These are phyloP conservation scores for Pitangus sulphuratus DNA, from an alignment of 2,797 vertebrate genomes.

Conservation along the genomic window DNA sequence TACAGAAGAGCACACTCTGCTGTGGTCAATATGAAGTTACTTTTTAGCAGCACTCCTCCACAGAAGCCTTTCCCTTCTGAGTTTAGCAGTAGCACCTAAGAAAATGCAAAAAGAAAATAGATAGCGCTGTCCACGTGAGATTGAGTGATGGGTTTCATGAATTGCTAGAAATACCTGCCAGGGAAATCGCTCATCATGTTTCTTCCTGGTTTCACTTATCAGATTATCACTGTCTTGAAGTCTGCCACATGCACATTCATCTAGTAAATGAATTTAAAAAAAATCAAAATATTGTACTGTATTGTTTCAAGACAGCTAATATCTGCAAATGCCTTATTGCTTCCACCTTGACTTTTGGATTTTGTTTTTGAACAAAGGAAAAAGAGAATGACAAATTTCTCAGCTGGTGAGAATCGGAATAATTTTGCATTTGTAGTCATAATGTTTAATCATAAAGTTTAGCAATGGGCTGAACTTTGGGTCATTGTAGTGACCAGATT, in stretches of 20 bases:
- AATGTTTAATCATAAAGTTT: not conserved
- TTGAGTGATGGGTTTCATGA: not conserved
- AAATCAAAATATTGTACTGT: not conserved
- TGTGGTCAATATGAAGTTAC: slow-evolving; percentile 81
- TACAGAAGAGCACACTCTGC: slow-evolving; percentile 78
- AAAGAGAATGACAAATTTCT: not conserved
- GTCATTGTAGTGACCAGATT: not conserved
- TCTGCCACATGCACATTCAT: slow-evolving; percentile 73
- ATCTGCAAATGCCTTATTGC: not conserved
- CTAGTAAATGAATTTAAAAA: slow-evolving; percentile 35
- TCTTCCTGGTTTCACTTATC: not conserved
- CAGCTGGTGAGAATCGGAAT: not conserved
- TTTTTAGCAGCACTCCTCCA: slow-evolving; percentile 82
- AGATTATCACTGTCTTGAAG: not conserved
- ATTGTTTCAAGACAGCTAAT: not conserved
- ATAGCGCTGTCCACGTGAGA: not conserved
- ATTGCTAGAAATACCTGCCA: slow-evolving; percentile 86
- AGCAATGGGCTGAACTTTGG: not conserved
- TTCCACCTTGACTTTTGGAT: not conserved
- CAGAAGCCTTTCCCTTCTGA: slow-evolving; percentile 77
- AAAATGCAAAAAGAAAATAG: not conserved
- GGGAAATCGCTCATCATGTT: slow-evolving; percentile 69
- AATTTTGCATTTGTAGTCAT: not conserved
- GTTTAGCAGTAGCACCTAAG: slow-evolving; percentile 82
- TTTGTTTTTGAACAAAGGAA: not conserved